A percentile compares a stretch with the other conserved stretches of the same genome.
These are phyloP conservation scores for Poecilobothrus nobilitatus DNA, from an alignment of 2,888 invertebrate genomes.

Conservation along the genomic window DNA sequence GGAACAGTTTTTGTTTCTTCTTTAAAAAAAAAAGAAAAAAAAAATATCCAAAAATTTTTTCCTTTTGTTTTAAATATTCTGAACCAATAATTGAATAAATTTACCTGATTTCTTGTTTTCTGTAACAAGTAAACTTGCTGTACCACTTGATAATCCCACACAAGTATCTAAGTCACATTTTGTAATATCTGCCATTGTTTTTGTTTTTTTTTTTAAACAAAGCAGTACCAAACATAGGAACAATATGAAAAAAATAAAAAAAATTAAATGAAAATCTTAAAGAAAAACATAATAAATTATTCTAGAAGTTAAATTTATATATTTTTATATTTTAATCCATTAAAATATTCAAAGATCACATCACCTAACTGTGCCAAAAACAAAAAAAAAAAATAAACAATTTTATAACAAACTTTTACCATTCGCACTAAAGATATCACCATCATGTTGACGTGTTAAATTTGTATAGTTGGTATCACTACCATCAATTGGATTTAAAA, in stretches of 20 bases:
- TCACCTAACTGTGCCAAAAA: too few species aligned
- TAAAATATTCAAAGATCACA: too few species aligned
- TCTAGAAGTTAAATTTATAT: slow-evolving; percentile 25
- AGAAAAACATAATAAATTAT: slow-evolving; percentile 14
- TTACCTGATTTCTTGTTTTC: slow-evolving; percentile 35
- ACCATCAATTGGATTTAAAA: not conserved
- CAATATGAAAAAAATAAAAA: slow-evolving; percentile 5
- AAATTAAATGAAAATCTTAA: slow-evolving; percentile 22
- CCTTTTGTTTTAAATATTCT: too few species aligned
- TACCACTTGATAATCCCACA: slow-evolving; percentile 44
- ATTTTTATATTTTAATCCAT: too few species aligned
- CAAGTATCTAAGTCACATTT: slow-evolving; percentile 43
- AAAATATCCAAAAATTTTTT: too few species aligned
- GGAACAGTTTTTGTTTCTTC: too few species aligned
- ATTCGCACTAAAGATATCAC: slow-evolving; percentile 41
- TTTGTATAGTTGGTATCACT: slow-evolving; percentile 28
- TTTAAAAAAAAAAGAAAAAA: too few species aligned
- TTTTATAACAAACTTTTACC: too few species aligned
- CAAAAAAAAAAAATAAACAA: too few species aligned
- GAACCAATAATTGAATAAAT: slow-evolving; percentile 20
- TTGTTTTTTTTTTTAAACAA: not conserved
- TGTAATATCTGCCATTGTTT: slow-evolving; percentile 30
- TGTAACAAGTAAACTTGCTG: slow-evolving; percentile 36
- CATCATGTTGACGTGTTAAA: slow-evolving; percentile 44
- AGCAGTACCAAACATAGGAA: not conserved